Evolutionary conservation across 2,113 vertebrate species (phyloP).

Genomic region (Cyprinodon tularosa): DNA sequence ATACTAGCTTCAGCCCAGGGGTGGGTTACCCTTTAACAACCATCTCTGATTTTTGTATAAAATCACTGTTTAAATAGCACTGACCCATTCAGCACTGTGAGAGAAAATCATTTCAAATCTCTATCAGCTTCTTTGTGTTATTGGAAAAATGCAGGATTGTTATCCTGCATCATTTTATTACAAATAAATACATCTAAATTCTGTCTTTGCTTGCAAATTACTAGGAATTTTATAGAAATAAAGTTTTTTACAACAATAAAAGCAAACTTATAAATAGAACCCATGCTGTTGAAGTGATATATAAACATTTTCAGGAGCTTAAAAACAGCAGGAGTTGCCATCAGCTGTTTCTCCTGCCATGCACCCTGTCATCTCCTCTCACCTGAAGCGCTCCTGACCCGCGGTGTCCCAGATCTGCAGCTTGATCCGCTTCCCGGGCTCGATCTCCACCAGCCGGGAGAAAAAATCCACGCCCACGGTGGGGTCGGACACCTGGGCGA

Average conservation of each 20-base stretch:
- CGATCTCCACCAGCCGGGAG: conserved; percentile 96
- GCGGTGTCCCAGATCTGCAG: conserved; percentile 94
- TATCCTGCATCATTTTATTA: neutral
- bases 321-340: neutral
- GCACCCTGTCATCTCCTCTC: neutral
- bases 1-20: too few species aligned
- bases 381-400: conserved; percentile 94
- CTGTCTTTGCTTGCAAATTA: neutral
- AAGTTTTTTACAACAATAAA: neutral
- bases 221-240: neutral
- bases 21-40: too few species aligned
- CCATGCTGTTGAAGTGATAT: neutral
- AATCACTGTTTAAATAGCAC: too few species aligned
- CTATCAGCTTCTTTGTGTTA: neutral
- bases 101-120: neutral
- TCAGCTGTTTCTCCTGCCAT: neutral
- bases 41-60: too few species aligned
- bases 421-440: conserved; percentile 96
- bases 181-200: neutral
- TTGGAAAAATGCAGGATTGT: neutral
- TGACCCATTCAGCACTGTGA: too few species aligned
- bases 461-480: conserved; percentile 98
- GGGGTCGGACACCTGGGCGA: conserved; percentile 95
- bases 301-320: too few species aligned
- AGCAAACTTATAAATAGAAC: neutral